Conservation (phyloP, 2,797 vertebrate species). For the Hybognathus amarus region DNA sequence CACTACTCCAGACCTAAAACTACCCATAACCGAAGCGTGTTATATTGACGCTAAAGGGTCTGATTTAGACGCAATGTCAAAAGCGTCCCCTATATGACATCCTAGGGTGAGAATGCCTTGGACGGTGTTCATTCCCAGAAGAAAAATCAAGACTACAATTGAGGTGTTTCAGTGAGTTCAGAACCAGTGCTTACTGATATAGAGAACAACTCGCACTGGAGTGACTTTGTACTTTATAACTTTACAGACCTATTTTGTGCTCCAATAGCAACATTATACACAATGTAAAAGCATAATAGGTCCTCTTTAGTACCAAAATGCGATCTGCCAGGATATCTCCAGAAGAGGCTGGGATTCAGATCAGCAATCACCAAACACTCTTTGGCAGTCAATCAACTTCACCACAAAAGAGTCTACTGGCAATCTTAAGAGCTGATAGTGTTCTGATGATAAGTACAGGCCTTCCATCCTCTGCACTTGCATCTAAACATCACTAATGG, state of each 20-base stretch:
- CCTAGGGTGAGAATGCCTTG: no score
- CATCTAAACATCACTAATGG: conserved; percentile 56
- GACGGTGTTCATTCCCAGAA: not conserved
- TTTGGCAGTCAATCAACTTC: conserved; percentile 33
- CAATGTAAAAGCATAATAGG: not conserved
- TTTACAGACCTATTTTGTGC: not conserved
- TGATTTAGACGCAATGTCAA: no score
- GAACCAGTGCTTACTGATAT: not conserved
- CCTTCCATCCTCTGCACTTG: conserved; percentile 45
- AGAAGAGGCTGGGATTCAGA: not conserved
- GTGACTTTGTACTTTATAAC: not conserved
- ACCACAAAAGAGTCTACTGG: conserved; percentile 20
- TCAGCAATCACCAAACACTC: conserved; percentile 18
- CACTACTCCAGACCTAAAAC: no score
- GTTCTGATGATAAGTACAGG: conserved; percentile 45
- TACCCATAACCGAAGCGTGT: no score
- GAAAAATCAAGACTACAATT: not conserved
- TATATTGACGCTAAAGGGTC: no score
- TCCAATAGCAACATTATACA: not conserved
- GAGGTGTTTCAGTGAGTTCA: not conserved
- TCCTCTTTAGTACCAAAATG: conserved; percentile 7
- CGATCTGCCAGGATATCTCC: not conserved
- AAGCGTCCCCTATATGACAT: no score
- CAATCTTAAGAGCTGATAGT: conserved; percentile 35
- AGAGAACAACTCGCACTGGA: not conserved